phyloP scores from a whole-genome alignment of 2,797 vertebrate genomes.

The Helarctos malayanus region DNA sequence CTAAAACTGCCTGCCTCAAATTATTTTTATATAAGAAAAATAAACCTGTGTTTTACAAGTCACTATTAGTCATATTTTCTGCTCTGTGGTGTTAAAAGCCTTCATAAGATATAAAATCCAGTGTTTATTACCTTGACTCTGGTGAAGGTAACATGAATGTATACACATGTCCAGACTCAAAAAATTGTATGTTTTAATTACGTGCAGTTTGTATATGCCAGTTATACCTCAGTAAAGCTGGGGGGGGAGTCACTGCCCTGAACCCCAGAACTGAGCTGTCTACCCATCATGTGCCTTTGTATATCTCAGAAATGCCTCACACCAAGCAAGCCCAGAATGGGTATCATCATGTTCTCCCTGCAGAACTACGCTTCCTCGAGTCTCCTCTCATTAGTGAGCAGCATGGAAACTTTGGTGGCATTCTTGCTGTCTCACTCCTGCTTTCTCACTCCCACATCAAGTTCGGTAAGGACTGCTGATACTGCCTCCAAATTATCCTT shows the following conservation, averaged over 20 bases:
- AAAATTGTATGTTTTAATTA: neutral
- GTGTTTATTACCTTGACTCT: neutral
- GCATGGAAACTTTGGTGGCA: neutral
- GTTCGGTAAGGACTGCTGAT: neutral
- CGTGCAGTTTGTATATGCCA: neutral
- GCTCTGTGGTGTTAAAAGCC: neutral
- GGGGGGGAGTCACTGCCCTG: neutral
- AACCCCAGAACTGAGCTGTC: neutral
- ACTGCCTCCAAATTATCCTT: neutral
- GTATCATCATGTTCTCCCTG: neutral
- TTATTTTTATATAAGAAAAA: conserved; percentile 45
- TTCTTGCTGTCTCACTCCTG: neutral
- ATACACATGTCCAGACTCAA: neutral
- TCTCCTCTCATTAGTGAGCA: neutral
- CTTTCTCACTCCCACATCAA: neutral
- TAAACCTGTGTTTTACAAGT: neutral
- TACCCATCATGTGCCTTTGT: neutral
- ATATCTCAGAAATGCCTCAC: conserved; percentile 15
- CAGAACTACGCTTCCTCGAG: neutral
- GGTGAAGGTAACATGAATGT: neutral
- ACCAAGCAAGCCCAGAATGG: neutral
- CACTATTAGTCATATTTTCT: neutral
- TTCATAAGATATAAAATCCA: neutral
- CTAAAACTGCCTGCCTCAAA: conserved; percentile 8
- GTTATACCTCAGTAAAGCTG: neutral